These are phyloP conservation scores for Coptodon bakossiorum DNA, from an alignment of 2,113 vertebrate species.

Conservation along the genomic window DNA sequence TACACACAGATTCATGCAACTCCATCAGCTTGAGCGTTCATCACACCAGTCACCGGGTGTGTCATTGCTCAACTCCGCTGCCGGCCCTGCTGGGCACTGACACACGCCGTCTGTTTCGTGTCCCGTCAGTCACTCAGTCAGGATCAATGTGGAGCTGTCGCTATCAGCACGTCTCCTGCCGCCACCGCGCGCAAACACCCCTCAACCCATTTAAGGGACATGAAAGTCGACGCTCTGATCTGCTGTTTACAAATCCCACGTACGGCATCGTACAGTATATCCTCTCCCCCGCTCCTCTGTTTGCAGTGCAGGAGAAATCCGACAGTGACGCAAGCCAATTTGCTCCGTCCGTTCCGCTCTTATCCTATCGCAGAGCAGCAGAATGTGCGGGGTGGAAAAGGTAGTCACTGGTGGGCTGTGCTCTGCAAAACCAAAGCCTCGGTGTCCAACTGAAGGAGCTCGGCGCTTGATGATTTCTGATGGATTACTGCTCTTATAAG, in stretches of 20 bases:
- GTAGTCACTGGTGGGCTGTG: slow-evolving; percentile 35
- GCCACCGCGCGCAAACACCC: background rate
- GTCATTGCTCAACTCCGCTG: background rate
- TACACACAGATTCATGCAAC: background rate
- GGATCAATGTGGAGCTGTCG: slow-evolving; percentile 10
- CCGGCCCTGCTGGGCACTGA: background rate
- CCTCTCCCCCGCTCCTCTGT: background rate
- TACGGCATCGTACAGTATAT: background rate
- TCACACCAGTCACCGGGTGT: background rate
- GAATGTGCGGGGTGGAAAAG: slow-evolving; percentile 24
- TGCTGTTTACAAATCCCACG: slow-evolving; percentile 58
- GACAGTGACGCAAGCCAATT: slow-evolving; percentile 65
- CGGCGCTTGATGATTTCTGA: slow-evolving; percentile 3
- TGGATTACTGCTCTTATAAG: slow-evolving; percentile 14
- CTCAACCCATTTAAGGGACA: slow-evolving; percentile 6
- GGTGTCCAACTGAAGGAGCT: slow-evolving; percentile 22
- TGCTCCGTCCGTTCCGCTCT: slow-evolving; percentile 50
- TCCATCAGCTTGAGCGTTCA: background rate
- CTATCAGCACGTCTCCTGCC: background rate
- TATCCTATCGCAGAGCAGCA: slow-evolving; percentile 43
- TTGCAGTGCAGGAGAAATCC: slow-evolving; percentile 19
- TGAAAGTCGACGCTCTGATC: slow-evolving; percentile 39
- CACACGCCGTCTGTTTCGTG: background rate
- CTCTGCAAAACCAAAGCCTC: slow-evolving; percentile 11
- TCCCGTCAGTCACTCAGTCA: slow-evolving; percentile 15